Conservation (phyloP, 2,113 vertebrate species). For the Ciconia maguari region DNA sequence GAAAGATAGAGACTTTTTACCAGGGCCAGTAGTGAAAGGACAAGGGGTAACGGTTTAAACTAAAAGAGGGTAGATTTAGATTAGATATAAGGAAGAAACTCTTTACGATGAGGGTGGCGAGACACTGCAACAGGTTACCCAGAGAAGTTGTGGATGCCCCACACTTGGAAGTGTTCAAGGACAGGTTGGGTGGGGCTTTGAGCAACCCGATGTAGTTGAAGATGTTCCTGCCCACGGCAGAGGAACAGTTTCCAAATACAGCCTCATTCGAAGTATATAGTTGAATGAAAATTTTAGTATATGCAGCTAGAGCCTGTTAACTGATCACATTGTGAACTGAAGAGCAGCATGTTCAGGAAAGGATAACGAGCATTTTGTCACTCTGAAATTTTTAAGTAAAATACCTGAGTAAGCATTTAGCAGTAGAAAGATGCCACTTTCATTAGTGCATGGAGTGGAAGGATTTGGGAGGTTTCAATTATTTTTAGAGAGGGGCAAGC, state of each 20-base stretch:
- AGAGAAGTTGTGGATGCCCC: not conserved
- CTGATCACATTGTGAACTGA: not conserved
- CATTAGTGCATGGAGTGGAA: not conserved
- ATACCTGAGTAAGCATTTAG: not conserved
- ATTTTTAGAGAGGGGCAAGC: constrained; percentile 2
- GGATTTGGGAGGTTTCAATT: not conserved
- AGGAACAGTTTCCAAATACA: not conserved
- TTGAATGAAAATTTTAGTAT: not conserved
- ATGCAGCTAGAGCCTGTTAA: not conserved
- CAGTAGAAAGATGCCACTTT: not conserved
- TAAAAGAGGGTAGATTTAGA: not conserved
- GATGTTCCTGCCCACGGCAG: not conserved
- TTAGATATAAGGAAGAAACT: not conserved
- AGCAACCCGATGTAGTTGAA: not conserved
- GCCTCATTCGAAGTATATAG: not conserved
- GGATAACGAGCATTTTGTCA: not conserved
- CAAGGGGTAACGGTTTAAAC: not conserved
- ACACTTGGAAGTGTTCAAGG: not conserved
- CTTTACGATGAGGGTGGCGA: too few relatives aligned
- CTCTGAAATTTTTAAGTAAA: not conserved
- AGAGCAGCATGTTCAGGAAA: not conserved
- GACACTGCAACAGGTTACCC: not conserved
- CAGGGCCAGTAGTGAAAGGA: not conserved
- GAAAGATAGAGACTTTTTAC: not conserved
- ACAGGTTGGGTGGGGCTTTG: not conserved